Base-by-base conservation (phyloP, 2,113 vertebrate species). In the Tiliqua scincoides region DNA sequence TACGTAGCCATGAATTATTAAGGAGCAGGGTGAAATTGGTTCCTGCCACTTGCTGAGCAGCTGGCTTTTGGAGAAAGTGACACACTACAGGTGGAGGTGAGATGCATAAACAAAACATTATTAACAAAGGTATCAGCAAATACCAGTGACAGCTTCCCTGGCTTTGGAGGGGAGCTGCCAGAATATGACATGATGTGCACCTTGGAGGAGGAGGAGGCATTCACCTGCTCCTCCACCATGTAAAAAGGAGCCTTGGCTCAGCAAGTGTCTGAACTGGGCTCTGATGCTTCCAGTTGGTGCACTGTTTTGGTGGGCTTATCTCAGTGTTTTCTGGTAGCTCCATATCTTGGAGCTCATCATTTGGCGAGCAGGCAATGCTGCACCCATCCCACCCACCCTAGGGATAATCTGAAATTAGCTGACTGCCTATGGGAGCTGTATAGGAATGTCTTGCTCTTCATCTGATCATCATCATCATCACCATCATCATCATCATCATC, bases 1-100 rank as follows among this genome's bases (percentile, higher is more conserved):
- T 84, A 71, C 82, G 79, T 70, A 87, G 14, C 67, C 88, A 52
- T 86, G 71, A 75, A 87, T 84, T 87, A 70, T 89, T 89, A 84
- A 76, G n/a, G 74, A 84, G 43, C 65, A n/a, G 78, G 48, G 89
- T 86, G 61, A 82, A 35, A 76, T 25, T 85, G 78, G 43, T 54
- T 87, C 73, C 71, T 85, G 74, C 68, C 85, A 63, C n/a, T 63
- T 40, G n/a, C 76, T 76, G 82, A 40, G 52, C 68, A 20, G 78
- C n/a, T 68, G 48, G 23, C 61, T 84, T 89, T 76, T 52, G 70
- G 73, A 84, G 3, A 76, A 62, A 86, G 74, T 68, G 80, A 48
- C 17, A 30, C 20, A 43, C 48, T 70, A 37, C 52, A 80, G 52
- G 20, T 21, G n/a, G 62, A 84, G 67, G 4, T 78, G 48, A 63